Evolutionary conservation across 2,888 invertebrate species (phyloP), one percentile per base, ranked within the genome.

Genomic region (Ectobius pallidus): DNA sequence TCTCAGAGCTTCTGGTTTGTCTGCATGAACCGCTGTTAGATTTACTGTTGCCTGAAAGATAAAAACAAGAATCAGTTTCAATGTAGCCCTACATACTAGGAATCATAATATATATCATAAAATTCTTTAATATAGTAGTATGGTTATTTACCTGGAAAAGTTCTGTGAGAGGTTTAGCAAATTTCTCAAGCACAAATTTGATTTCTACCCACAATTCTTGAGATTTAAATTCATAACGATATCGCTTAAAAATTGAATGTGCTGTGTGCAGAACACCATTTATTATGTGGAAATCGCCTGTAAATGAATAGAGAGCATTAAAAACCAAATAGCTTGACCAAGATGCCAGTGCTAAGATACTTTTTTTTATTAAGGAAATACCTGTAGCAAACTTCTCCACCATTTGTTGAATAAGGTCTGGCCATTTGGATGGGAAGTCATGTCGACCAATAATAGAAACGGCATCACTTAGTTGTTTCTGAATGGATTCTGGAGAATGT

Each of bases 341-440:
- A 34, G 34, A 34, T 34, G 11, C 34, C 6, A 34, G 34, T 7
- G 34, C 11, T 34, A 34, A 34, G 7, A 34, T 34, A 11, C n/a
- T n/a, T n/a, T n/a, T n/a, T n/a, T n/a, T n/a, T n/a, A n/a, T n/a
- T n/a, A n/a, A n/a, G n/a, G n/a, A 18, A 30, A 1, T 80, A 89
- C 90, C 92, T 73, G 92, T 91, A 55, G 89, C 88, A 83, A 99
- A 96, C 81, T 97, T 95, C 63, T 92, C 91, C 14, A 98, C 94
- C 94, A 99, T 95, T 82, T 97, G 93, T 42, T 92, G 89, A 30
- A 99, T 92, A 1, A 99, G 87, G 76, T 92, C 91, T 0, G 95
- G 96, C 99, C 99, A 99, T 81, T 96, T 95, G 75, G 92, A 90
- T 0, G 99, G 99, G 81, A 99, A 99, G 85, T 99, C 99, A 78